Evolutionary conservation across 2,888 invertebrate species (phyloP), one percentile per base, ranked within the genome.

Genomic region (Euplexia lucipara): DNA sequence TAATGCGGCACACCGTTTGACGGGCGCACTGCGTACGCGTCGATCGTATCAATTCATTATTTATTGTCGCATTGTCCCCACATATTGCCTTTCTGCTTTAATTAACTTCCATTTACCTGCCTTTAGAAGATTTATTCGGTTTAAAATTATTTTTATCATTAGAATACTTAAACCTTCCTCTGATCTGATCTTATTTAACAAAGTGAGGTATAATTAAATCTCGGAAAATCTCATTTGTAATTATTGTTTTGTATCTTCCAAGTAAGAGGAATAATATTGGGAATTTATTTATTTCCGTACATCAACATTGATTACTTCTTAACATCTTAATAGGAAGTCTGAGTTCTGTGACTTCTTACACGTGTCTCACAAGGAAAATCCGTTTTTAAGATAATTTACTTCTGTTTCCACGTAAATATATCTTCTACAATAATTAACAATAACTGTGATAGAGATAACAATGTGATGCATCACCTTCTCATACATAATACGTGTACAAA

Each of bases 1-100:
- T 72, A 70, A 62, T 53, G 58, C 68, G 76, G 75, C 62, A 70
- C 78, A 74, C 65, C 73, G 76, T 75, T 72, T 77, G 82, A 79
- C 79, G 66, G 74, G 80, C 78, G 84, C 80, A 79, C 83, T 79
- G 82, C 82, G 86, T 85, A 83, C 85, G 86, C 84, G 84, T 78
- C 83, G 88, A 88, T 89, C 82, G 75, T 82, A 81, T 80, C 86
- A 53, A 60, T 52, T 42, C 75, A 78, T 86, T 86, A 90, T 90
- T 89, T 89, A 89, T 85, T 76, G 83, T 71, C 80, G 85, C 83
- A 90, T 89, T 90, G 89, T 90, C 72, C 70, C 54, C 75, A 75
- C 75, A 71, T 77, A 75, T 77, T 80, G 81, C 76, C 76, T 73
- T 74, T 77, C 76, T 75, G 76, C 74, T 83, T 84, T 85, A 86